These are phyloP conservation scores for Tachysurus fulvidraco DNA, from an alignment of 2,113 vertebrate genomes.

Conservation along the genomic window DNA sequence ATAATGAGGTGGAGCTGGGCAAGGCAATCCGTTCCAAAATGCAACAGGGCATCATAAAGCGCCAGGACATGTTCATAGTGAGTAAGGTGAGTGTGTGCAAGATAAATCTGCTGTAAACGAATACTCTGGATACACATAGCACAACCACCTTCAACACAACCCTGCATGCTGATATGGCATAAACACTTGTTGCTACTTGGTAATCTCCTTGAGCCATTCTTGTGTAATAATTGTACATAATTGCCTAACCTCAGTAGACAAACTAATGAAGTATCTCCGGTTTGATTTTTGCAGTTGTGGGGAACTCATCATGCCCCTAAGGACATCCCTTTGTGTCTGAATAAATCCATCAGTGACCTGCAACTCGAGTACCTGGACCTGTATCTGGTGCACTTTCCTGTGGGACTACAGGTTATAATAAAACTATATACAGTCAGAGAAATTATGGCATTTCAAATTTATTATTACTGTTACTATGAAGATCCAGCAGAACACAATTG, in stretches of 20 bases:
- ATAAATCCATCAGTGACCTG: slow-evolving; percentile 68
- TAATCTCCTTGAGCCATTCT: not conserved
- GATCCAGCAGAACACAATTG: not conserved
- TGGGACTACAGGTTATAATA: slow-evolving; percentile 68
- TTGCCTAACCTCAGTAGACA: not conserved
- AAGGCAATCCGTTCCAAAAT: slow-evolving; percentile 71
- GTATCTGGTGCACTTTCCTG: slow-evolving; percentile 76
- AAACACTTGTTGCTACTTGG: not conserved
- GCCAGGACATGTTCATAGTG: slow-evolving; percentile 75
- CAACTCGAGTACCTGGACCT: slow-evolving; percentile 76
- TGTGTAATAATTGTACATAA: not conserved
- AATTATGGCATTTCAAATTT: not conserved
- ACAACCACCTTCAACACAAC: not conserved
- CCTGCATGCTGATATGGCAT: not conserved
- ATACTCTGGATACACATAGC: not conserved
- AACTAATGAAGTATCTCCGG: slow-evolving; percentile 8
- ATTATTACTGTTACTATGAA: not conserved
- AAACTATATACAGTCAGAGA: not conserved
- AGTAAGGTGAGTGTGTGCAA: slow-evolving; percentile 67
- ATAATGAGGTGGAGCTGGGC: slow-evolving; percentile 70
- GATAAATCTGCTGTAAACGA: not conserved
- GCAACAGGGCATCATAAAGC: slow-evolving; percentile 69
- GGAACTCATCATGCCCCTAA: slow-evolving; percentile 63
- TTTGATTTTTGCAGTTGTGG: slow-evolving; percentile 64
- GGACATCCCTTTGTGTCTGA: slow-evolving; percentile 70